Evolutionary conservation across 2,797 vertebrate species (phyloP), one percentile per base, ranked within the genome.

Genomic region (Periophthalmus magnuspinnatus): DNA sequence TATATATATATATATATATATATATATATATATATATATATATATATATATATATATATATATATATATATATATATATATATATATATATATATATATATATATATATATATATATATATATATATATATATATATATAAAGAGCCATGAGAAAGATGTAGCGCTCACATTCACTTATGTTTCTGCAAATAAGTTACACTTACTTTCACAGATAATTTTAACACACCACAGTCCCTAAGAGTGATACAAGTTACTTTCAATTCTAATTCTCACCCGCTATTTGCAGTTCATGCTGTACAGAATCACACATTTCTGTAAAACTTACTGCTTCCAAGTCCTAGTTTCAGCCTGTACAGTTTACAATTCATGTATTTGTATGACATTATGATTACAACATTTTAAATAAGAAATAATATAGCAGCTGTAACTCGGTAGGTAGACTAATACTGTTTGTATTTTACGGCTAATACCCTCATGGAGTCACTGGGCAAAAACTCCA

Each of bases 131-230:
- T 41, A 21, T 21, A 11, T 7, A 55, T 24, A 8, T 24, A 73
- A n/a, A n/a, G n/a, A n/a, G 28, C 28, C 28, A 28, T 28, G 28
- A 69, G 6, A 19, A 47, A 82, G 58, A 61, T 6, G 45, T 67
- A 73, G 57, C 58, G 22, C 62, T 65, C 56, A 6, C 66, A 13
- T 76, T 67, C 77, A 68, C 80, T 78, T 80, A 52, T 34, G 65
- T 21, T 74, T 34, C 41, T 76, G 68, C 41, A 67, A 80, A 80
- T 82, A 67, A 82, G 84, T 69, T 41, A 41, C 38, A 41, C 10
- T 41, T 50, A 63, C 7, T 65, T 60, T 70, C n/a, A 63, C 52
- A 68, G 72, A 64, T 72, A 8, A 77, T 68, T 78, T 61, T 62
- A 59, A 64, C 48, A 55, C 24, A 47, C 3, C 19, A 38, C 56